Evolutionary conservation across 2,888 invertebrate species (phyloP), one percentile per base, ranked within the genome.

Genomic region (Dendrolimus houi): DNA sequence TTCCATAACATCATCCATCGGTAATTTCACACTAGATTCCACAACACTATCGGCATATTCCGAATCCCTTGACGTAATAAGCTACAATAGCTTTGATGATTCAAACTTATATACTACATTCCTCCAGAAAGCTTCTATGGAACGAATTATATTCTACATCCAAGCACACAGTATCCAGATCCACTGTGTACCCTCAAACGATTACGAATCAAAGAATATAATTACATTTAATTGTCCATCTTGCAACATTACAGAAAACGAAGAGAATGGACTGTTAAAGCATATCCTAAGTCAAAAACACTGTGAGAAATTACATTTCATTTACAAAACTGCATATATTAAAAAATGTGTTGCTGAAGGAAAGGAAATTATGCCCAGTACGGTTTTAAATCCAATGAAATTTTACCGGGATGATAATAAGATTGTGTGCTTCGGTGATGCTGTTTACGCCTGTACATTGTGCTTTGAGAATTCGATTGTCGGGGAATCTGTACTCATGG

Each of bases 401-500:
- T 79, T 87, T 82, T 90, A 90, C 53, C 62, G 90, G 1, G 90
- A 90, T 77, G 81, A 81, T 2, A 90, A 90, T 62, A 90, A 90
- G 64, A 87, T 90, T 52, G 89, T 90, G 0, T 90, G 90, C 58
- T 90, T 90, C 1, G 90, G 90, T 0, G 88, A 90, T 66, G 85
- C 85, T 0, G 62, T 81, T 63, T 90, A 85, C 2, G 90, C 91
- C 8, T 90, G 90, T 57, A 79, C 91, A 0, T 63, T 90, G 1
- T 90, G 90, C 65, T 88, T 90, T 57, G 89, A 88, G 55, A 86
- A 81, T 64, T 60, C 78, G 7, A 90, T 90, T 0, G 63, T 84
- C 0, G 90, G 90, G 0, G 90, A 90, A 61, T 89, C 88, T 0
- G 70, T 88, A 0, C 62, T 90, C 2, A 90, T 90, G 83, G 77